Percentiles rank a stretch among this genome's conserved stretches.
Conservation (phyloP, 2,888 invertebrate species). For the Fragum sueziense region DNA sequence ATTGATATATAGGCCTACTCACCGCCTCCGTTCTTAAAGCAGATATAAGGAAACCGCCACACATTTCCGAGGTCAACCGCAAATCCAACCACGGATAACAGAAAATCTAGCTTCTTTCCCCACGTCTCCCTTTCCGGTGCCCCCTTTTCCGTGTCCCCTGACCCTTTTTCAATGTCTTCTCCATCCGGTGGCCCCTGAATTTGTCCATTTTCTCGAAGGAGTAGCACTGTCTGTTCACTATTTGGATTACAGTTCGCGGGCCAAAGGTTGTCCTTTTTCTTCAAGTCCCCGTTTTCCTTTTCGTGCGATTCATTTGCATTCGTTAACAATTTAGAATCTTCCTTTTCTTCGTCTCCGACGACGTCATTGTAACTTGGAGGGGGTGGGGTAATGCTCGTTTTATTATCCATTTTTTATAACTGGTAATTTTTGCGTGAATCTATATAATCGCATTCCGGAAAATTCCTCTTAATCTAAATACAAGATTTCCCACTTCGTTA, state of each 20-base stretch:
- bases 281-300: constrained; percentile 8
- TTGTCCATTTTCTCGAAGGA: constrained; percentile 11
- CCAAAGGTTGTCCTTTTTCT: constrained; percentile 2
- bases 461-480: not conserved
- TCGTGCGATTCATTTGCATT: not conserved
- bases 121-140: constrained; percentile 88
- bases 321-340: not conserved
- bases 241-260: not conserved
- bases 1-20: constrained; percentile 84
- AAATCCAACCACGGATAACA: constrained; percentile 97
- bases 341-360: not conserved
- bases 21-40: constrained; percentile 98
- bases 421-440: not conserved
- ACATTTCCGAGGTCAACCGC: constrained; percentile 98
- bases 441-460: constrained; percentile 12
- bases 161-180: not conserved
- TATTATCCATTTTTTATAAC: constrained; percentile 8
- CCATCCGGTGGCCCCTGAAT: not conserved
- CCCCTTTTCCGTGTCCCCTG: constrained; percentile 4
- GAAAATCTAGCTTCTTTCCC: constrained; percentile 96
- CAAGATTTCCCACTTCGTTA: not conserved
- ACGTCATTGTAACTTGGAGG: constrained; percentile 17
- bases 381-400: not conserved
- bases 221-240: constrained; percentile 4
- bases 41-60: constrained; percentile 95